Base-by-base conservation (phyloP, 2,888 invertebrate genomes). In the Eledone cirrhosa region DNA sequence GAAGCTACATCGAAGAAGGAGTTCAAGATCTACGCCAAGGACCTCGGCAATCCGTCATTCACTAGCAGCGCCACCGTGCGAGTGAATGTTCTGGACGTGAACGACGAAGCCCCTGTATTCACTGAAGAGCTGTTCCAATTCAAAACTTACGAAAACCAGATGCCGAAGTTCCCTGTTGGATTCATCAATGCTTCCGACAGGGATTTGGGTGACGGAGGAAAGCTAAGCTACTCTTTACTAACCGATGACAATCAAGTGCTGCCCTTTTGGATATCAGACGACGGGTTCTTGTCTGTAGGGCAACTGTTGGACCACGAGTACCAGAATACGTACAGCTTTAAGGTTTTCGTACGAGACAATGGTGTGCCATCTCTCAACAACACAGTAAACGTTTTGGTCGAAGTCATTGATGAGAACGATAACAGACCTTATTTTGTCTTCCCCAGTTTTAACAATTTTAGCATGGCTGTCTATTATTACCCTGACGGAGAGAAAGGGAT, bases 391-490 rank as follows among this genome's bases (percentile, higher is more conserved):
- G 84, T 89, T 0, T 82, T 80, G 14, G 81, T 89, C 19, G 80
- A 83, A 59, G 84, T 89, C 0, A 78, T 81, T 13, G 89, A 89
- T 77, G 81, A 85, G 16, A 89, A 89, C 77, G 89, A 89, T 78
- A 86, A 89, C 69, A 63, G 82, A 11, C 89, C 89, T 0, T 76
- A 83, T 11, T 86, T 89, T 80, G 76, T 81, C 11, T 81, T 82
- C 67, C 87, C 88, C 11, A 86, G 84, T 76, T 83, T 83, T 24
- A 83, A 86, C 22, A 85, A 88, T 67, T 82, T 85, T 63, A 81
- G 80, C 29, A 78, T 85, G 19, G 82, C 83, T 27, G 81, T 85
- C 5, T 80, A 84, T 31, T 84, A 83, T 75, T 84, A 84, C 31
- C 79, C 80, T 0, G 53, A 80, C 0, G 79, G 81, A 4, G 84